These are phyloP conservation scores for Diorhabda elongata DNA, from an alignment of 1,140 invertebrate genomes.

Conservation along the genomic window DNA sequence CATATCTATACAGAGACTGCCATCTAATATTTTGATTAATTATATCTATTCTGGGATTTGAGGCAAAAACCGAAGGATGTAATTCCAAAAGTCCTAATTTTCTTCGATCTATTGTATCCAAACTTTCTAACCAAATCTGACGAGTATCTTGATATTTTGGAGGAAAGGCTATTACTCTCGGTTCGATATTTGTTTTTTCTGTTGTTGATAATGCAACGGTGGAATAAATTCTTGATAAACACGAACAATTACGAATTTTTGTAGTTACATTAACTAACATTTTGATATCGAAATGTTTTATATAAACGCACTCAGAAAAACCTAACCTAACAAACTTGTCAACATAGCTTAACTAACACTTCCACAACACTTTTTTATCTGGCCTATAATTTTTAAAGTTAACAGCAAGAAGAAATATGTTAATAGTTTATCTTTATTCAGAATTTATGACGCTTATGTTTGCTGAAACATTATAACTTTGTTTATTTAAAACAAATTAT, in stretches of 20 bases:
- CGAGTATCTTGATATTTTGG: constrained; percentile 58
- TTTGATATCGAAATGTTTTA: neutral
- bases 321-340: no score
- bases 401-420: no score
- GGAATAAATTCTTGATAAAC: constrained; percentile 18
- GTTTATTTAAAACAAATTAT: no score
- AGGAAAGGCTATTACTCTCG: constrained; percentile 31
- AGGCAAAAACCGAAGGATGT: constrained; percentile 83
- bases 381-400: no score
- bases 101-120: constrained; percentile 72
- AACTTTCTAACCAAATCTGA: constrained; percentile 89
- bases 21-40: constrained; percentile 84
- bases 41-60: constrained; percentile 81
- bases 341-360: no score
- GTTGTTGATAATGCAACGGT: neutral
- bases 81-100: constrained; percentile 82
- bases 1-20: constrained; percentile 80
- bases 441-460: no score
- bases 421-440: no score
- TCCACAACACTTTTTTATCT: no score
- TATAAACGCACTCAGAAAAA: no score
- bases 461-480: no score
- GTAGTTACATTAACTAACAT: constrained; percentile 4
- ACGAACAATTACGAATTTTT: neutral
- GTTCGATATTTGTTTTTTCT: constrained; percentile 15